Evolutionary conservation across 2,888 invertebrate species (phyloP).

Genomic region (Deilephila elpenor): DNA sequence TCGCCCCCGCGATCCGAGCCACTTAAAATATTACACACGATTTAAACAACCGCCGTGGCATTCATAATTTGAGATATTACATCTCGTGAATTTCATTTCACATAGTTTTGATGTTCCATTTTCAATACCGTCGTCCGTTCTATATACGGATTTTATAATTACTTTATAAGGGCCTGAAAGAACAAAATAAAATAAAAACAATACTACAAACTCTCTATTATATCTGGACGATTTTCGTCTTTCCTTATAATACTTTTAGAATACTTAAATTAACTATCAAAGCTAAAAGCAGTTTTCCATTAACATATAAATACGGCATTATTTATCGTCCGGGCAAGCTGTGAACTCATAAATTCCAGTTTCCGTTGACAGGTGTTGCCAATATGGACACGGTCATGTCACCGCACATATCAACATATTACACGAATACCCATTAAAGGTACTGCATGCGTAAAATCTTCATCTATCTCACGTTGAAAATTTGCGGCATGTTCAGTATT

Average conservation of each 20-base stretch:
- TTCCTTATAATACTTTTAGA: background rate
- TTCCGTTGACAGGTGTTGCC: slow-evolving; percentile 16
- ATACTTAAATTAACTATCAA: background rate
- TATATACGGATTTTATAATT: slow-evolving; percentile 5
- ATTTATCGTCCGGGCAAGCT: slow-evolving; percentile 21
- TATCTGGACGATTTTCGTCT: background rate
- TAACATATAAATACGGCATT: slow-evolving; percentile 2
- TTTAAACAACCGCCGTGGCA: slow-evolving; percentile 16
- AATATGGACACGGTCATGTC: slow-evolving; percentile 25
- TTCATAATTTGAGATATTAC: slow-evolving; percentile 24
- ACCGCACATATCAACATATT: slow-evolving; percentile 16
- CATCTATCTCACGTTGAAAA: slow-evolving; percentile 18
- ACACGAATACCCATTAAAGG: slow-evolving; percentile 27
- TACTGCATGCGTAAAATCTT: slow-evolving; percentile 26
- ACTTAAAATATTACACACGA: slow-evolving; percentile 29
- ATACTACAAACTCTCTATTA: background rate
- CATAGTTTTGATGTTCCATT: slow-evolving; percentile 13
- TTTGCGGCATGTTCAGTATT: slow-evolving; percentile 14
- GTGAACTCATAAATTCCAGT: slow-evolving; percentile 28
- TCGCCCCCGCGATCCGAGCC: slow-evolving; percentile 21
- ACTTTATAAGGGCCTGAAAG: background rate
- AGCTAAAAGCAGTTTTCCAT: background rate
- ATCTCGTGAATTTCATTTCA: background rate
- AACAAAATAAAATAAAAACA: background rate
- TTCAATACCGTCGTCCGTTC: background rate